Evolutionary conservation across 2,797 vertebrate species (phyloP), one percentile per base, ranked within the genome.

Genomic region (Diglossa cyanea): DNA sequence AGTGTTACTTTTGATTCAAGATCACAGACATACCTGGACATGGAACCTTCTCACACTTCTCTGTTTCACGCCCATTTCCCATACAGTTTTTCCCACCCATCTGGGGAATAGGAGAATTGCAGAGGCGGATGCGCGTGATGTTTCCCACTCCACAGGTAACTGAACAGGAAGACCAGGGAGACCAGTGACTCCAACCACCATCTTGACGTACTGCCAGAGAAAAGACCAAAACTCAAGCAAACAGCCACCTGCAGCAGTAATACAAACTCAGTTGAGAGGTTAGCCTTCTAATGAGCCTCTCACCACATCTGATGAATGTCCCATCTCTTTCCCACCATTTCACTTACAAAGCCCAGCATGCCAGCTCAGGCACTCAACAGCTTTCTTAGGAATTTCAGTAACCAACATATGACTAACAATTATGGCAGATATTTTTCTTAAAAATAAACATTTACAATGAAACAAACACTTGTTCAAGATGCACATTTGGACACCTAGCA

Each of bases 101-200:
- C 95, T 99, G 99, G 9, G 99, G 99, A 51, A 99, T 98, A 0
- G 99, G 99, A 20, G 99, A 98, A 40, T 99, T 99, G 97, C 99
- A 99, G 97, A 99, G 99, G 13, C 99, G 98, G 83, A 99, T 99
- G 85, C 99, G 98, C 3, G 99, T 99, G 97, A 99, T 98, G 75
- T 99, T 99, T 79, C 99, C 99, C 11, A 98, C 94, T n/a, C 99
- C 99, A 14, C 99, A 99, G 24, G 99, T 99, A 73, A 99, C 98
- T 0, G 99, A 99, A 97, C 99, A 99, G 14, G 99, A 99, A 1
- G 99, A 99, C 99, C 99, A 99, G 1, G 99, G 99, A 0, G 99
- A 99, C 99, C 99, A 99, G 96, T 99, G 98, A 95, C 99, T 99
- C 99, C 99, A 99, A 33, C 99, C 99, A n/a, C 99, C 99, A 16